phyloP scores from a whole-genome alignment of 2,888 invertebrate species.

The Mythimna albipuncta region DNA sequence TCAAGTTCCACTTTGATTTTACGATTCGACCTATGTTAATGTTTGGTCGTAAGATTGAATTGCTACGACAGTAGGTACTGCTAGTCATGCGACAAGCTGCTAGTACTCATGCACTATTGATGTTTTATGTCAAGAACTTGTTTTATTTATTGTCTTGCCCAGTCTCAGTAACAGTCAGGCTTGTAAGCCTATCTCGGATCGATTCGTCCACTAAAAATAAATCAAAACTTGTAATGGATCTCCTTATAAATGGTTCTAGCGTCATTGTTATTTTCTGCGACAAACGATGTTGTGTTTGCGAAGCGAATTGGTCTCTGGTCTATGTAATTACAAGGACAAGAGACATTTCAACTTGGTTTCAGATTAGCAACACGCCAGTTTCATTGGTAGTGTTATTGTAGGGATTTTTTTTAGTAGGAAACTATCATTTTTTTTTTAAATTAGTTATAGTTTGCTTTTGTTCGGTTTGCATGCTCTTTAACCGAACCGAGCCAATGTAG shows the following conservation, averaged over 20 bases:
- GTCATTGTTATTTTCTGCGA: constrained; percentile 17
- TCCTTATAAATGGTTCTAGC: constrained; percentile 2
- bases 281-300: not conserved
- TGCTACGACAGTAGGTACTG: constrained; percentile 2
- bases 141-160: constrained; percentile 37
- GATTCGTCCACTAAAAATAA: constrained; percentile 29
- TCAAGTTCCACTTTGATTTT: not conserved
- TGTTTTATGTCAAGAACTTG: constrained; percentile 39
- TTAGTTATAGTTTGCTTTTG: not conserved
- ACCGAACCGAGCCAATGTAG: not conserved
- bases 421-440: no score
- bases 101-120: constrained; percentile 47
- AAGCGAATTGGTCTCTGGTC: not conserved
- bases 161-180: constrained; percentile 14
- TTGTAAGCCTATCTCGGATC: constrained; percentile 28
- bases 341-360: not conserved
- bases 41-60: constrained; percentile 27
- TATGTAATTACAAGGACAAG: not conserved
- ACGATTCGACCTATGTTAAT: constrained; percentile 17
- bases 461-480: not conserved
- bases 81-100: constrained; percentile 21
- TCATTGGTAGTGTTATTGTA: not conserved
- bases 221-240: constrained; percentile 24
- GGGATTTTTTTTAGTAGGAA: no score
- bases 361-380: not conserved